A percentile compares a stretch with the other conserved stretches of the same genome.
phyloP scores from a whole-genome alignment of 2,113 vertebrate genomes.

The Antennarius striatus region DNA sequence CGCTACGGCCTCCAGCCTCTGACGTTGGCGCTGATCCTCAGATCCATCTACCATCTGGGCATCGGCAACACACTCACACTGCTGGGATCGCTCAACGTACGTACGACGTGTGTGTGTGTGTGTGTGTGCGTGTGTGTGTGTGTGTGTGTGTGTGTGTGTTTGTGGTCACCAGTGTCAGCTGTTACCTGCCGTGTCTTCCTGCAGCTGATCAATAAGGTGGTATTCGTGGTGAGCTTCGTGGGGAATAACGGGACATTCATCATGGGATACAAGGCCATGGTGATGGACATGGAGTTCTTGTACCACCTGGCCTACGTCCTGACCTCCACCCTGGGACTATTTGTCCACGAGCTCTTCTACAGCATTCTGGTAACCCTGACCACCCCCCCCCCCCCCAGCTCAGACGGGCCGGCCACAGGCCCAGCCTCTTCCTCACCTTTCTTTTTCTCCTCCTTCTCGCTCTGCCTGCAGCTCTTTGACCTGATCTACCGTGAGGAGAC shows the following conservation, averaged over 20 bases:
- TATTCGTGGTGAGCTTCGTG: constrained; percentile 97
- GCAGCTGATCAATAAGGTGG: constrained; percentile 95
- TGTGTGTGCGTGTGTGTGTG: too few relatives aligned
- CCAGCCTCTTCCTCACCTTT: not conserved
- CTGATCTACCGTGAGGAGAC: constrained; percentile 98
- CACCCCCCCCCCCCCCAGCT: too few relatives aligned
- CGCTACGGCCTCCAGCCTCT: constrained; percentile 90
- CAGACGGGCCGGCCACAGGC: not conserved
- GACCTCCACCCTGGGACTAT: constrained; percentile 92
- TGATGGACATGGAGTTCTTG: constrained; percentile 96
- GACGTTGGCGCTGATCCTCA: constrained; percentile 88
- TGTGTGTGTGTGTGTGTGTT: too few relatives aligned
- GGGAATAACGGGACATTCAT: constrained; percentile 98
- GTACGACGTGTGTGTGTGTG: constrained; percentile 1
- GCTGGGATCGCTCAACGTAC: constrained; percentile 84
- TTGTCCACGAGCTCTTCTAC: constrained; percentile 95
- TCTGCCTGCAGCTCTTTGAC: constrained; percentile 87
- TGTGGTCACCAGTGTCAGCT: not conserved
- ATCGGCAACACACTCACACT: constrained; percentile 92
- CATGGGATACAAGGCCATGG: constrained; percentile 95
- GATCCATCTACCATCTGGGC: constrained; percentile 93
- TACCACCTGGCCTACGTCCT: constrained; percentile 95
- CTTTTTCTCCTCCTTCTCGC: not conserved
- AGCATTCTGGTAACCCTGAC: constrained; percentile 87
- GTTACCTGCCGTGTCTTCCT: not conserved